phyloP scores from a whole-genome alignment of 2,113 vertebrate genomes.

The Periophthalmodon schlosseri region DNA sequence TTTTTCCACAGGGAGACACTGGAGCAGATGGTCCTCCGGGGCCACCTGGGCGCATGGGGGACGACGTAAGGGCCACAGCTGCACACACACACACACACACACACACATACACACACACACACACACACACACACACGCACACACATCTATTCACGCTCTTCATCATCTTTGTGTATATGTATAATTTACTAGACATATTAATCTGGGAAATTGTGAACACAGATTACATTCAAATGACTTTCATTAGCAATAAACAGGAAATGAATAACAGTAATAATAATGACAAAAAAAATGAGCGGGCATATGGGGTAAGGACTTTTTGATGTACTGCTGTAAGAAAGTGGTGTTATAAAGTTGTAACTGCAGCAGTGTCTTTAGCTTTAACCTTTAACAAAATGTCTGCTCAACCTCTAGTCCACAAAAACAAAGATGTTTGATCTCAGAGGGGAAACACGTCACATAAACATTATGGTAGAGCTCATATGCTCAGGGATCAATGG shows the following conservation, averaged over 20 bases:
- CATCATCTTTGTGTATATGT: not conserved
- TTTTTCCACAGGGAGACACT: conserved; percentile 67
- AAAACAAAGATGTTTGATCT: not conserved
- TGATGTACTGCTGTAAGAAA: not conserved
- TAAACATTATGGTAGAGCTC: no score
- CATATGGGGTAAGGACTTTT: not conserved
- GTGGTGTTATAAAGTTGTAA: not conserved
- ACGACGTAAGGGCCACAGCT: conserved; percentile 68
- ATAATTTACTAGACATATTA: not conserved
- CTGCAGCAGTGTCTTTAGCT: no score
- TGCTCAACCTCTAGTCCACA: no score
- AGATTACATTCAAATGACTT: not conserved
- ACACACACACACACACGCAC: no score
- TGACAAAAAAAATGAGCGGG: not conserved
- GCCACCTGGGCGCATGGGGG: conserved; percentile 74
- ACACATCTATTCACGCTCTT: not conserved
- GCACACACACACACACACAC: not conserved
- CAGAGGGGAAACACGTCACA: no score
- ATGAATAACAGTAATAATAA: not conserved
- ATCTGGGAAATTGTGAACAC: not conserved
- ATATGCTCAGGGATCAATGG: no score
- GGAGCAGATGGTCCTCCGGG: conserved; percentile 71
- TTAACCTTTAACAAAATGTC: no score
- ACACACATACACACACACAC: no score
- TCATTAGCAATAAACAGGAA: not conserved